Evolutionary conservation across 2,113 vertebrate species (phyloP).

Genomic region (Mus pahari): DNA sequence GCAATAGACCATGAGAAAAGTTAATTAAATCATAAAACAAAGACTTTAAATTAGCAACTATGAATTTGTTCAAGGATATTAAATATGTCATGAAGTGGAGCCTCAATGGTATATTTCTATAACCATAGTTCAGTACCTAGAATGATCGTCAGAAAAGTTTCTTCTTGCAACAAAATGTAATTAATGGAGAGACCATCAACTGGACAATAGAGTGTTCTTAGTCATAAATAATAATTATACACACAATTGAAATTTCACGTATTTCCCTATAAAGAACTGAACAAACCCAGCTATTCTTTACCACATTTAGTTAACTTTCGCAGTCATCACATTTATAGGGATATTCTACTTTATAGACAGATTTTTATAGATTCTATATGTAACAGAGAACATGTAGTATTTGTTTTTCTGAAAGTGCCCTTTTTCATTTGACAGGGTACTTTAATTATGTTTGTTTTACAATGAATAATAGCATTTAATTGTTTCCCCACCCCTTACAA

Average conservation of each 20-base stretch:
- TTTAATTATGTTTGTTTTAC: neutral
- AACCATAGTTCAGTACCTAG: neutral
- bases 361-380: neutral
- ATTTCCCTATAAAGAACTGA: neutral
- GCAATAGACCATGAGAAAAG: neutral
- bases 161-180: neutral
- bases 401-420: neutral
- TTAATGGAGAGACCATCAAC: neutral
- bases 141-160: neutral
- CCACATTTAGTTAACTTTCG: neutral
- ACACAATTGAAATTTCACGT: neutral
- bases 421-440: neutral
- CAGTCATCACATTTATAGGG: neutral
- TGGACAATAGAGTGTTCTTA: slow-evolving; percentile 15
- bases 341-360: neutral
- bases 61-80: neutral
- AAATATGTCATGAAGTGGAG: neutral
- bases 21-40: neutral
- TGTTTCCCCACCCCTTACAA: neutral
- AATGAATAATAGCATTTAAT: neutral
- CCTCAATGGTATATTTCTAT: neutral
- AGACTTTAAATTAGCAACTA: neutral
- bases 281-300: neutral
- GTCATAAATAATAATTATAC: neutral
- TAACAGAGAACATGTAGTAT: neutral